Base-by-base conservation (phyloP, 2,797 vertebrate species). In the Pipistrellus pygmaeus region DNA sequence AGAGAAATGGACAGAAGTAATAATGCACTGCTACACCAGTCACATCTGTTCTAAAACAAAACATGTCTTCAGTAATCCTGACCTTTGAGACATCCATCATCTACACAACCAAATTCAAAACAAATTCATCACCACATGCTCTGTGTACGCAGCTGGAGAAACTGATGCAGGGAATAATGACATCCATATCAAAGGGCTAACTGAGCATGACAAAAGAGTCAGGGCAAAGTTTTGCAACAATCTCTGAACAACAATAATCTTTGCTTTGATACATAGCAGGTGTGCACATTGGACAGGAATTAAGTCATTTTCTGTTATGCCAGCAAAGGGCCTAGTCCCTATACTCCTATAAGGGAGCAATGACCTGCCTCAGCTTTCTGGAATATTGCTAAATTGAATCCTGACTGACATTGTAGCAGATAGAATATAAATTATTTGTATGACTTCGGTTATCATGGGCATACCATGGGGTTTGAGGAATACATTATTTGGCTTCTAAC, bases 401-500 rank as follows among this genome's bases (percentile, higher is more conserved):
- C 77, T 91, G 23, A 8, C 84, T 94, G 77, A 62, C n/a, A 51
- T 60, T 82, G 57, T 57, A 87, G 60, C 48, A 68, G 51, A 91
- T 11, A 92, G 18, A 83, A 46, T 15, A 82, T 85, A 38, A 71
- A 80, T 95, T 91, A 89, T 93, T 57, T 95, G 87, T 27, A 88
- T 41, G 72, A 73, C 55, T 94, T 91, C 90, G 80, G 76, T 92
- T 92, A 93, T 83, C 64, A 27, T 82, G 76, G 80, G 25, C 57
- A 80, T 92, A 75, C 51, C 84, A 14, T 73, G 87, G 90, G 76
- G 44, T 48, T 93, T 66, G 81, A 78, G 78, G 57, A 95, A 93
- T 89, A 86, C 75, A 83, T 94, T 86, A 91, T 95, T 94, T 95
- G 81, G 48, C 35, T 90, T 62, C 64, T 64, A 94, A 84, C 85